These are phyloP conservation scores for Pachyseris speciosa DNA, from an alignment of 64 coral and sea anemone genomes.

Conservation along the genomic window DNA sequence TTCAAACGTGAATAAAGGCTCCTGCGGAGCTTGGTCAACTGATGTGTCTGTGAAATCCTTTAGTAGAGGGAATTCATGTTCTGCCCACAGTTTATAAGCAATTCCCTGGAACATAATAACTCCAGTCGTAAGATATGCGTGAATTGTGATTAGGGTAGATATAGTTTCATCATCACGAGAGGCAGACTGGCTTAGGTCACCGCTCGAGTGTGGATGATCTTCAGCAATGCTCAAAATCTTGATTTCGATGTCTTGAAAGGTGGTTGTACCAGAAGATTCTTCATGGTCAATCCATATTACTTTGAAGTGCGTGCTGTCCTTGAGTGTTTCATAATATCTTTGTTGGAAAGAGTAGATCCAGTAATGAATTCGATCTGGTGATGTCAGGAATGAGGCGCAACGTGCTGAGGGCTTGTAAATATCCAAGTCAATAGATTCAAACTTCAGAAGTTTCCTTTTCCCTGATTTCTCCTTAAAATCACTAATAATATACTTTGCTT, in stretches of 20 bases:
- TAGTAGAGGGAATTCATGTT: conserved; percentile 34
- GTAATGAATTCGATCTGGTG: not conserved
- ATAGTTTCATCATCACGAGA: not conserved
- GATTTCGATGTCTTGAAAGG: no score
- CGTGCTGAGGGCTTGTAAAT: not conserved
- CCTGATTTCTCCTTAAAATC: conserved; percentile 18
- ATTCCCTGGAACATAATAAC: conserved; percentile 46
- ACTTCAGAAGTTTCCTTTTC: not conserved
- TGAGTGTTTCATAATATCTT: conserved; percentile 4
- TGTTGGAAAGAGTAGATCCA: no score
- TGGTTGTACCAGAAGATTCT: not conserved
- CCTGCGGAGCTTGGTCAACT: not conserved
- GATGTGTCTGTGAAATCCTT: not conserved
- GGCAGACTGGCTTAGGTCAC: not conserved
- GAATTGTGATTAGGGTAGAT: conserved; percentile 1
- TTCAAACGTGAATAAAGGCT: not conserved
- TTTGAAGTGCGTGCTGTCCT: not conserved
- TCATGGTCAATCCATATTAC: conserved; percentile 15
- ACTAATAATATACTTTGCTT: not conserved
- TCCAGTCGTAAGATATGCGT: conserved; percentile 42
- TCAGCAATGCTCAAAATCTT: conserved; percentile 2
- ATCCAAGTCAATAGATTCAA: conserved; percentile 1
- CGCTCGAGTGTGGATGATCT: not conserved
- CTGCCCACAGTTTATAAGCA: conserved; percentile 36
- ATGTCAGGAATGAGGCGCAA: conserved; percentile 1